Evolutionary conservation across 2,888 invertebrate genomes (phyloP).

Genomic region (Sylvicola fuscatus): DNA sequence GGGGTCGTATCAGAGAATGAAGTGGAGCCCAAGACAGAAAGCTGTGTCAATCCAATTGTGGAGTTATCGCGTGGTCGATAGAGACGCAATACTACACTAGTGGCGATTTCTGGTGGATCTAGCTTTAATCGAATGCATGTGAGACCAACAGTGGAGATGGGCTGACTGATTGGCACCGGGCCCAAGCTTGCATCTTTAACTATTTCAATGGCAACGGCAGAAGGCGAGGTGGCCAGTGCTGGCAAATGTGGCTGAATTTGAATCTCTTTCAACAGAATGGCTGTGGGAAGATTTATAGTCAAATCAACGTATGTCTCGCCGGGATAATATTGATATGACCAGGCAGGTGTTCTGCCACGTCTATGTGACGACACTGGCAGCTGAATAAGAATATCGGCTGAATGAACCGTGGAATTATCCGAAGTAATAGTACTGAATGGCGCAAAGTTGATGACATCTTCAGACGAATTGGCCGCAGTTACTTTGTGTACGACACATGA

Average conservation of each 20-base stretch:
- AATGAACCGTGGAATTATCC: slow-evolving; percentile 68
- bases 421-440: slow-evolving; percentile 66
- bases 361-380: slow-evolving; percentile 59
- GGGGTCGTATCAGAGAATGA: slow-evolving; percentile 44
- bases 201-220: slow-evolving; percentile 70
- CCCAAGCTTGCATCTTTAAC: slow-evolving; percentile 59
- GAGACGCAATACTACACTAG: slow-evolving; percentile 46
- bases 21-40: slow-evolving; percentile 64
- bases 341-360: slow-evolving; percentile 75
- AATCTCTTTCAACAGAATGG: slow-evolving; percentile 69
- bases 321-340: slow-evolving; percentile 90
- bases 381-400: slow-evolving; percentile 74
- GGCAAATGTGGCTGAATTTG: slow-evolving; percentile 70
- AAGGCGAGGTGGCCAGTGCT: slow-evolving; percentile 72
- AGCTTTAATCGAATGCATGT: slow-evolving; percentile 70
- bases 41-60: slow-evolving; percentile 74
- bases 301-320: slow-evolving; percentile 77
- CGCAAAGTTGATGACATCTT: slow-evolving; percentile 77
- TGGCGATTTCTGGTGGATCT: slow-evolving; percentile 67
- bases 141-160: slow-evolving; percentile 69
- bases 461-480: slow-evolving; percentile 28
- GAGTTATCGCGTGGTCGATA: slow-evolving; percentile 70
- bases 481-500: slow-evolving; percentile 8
- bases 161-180: slow-evolving; percentile 65
- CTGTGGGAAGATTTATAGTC: slow-evolving; percentile 69